A percentile compares a stretch with the other conserved stretches of the same genome.
These are phyloP conservation scores for Bergia sp. DNA, from an alignment of 92 coral and sea anemone genomes.

Conservation along the genomic window DNA sequence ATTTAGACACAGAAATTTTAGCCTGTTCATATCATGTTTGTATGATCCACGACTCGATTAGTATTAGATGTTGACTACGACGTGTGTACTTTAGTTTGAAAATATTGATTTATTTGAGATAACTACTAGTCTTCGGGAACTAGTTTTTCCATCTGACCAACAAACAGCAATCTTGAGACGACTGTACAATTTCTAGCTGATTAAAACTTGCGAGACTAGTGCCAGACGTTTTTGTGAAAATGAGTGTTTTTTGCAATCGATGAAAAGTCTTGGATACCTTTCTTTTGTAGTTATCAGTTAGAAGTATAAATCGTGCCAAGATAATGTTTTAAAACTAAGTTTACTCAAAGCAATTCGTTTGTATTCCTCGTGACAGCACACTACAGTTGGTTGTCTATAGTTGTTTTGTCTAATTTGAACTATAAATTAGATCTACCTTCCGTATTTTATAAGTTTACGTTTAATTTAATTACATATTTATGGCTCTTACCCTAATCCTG, in stretches of 20 bases:
- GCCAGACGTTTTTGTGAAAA: neutral
- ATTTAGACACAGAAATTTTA: neutral
- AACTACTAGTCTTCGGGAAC: neutral
- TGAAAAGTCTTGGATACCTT: neutral
- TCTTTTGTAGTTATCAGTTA: neutral
- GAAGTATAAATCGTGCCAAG: neutral
- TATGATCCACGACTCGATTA: neutral
- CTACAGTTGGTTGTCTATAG: neutral
- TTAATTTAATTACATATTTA: neutral
- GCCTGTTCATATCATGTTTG: neutral
- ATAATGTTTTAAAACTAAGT: neutral
- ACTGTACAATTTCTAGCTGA: neutral
- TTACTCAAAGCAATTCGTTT: slow-evolving; percentile 7
- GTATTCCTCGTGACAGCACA: neutral
- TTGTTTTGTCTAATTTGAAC: neutral
- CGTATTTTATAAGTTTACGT: neutral
- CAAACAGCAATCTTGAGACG: neutral
- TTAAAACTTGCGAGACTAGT: neutral
- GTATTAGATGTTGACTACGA: slow-evolving; percentile 36
- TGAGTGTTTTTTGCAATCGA: neutral
- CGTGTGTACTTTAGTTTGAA: slow-evolving; percentile 56
- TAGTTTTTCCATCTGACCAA: neutral
- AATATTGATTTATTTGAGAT: slow-evolving; percentile 45
- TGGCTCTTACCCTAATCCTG: neutral
- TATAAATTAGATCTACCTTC: neutral